These are phyloP conservation scores for Leptodactylus fuscus DNA, from an alignment of 2,113 vertebrate species.

Conservation along the genomic window DNA sequence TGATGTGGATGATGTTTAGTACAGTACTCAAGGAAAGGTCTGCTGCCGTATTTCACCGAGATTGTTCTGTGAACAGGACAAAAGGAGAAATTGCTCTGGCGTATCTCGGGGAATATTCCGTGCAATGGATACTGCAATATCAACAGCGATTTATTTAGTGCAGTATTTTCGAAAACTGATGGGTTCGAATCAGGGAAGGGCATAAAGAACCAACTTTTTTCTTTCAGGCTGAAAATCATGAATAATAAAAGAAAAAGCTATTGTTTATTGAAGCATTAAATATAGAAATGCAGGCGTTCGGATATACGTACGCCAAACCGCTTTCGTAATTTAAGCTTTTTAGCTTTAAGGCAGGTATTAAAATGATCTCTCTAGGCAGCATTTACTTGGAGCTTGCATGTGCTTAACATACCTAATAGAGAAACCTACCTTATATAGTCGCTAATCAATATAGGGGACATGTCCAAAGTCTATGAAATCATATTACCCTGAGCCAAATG, in stretches of 20 bases:
- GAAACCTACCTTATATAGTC: background rate
- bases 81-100: constrained; percentile 75
- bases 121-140: constrained; percentile 74
- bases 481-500: background rate
- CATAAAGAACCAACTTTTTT: constrained; percentile 28
- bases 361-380: constrained; percentile 19
- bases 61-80: constrained; percentile 75
- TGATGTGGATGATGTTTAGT: constrained; percentile 75
- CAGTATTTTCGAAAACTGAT: constrained; percentile 65
- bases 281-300: constrained; percentile 36
- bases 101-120: constrained; percentile 72
- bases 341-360: constrained; percentile 33
- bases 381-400: constrained; percentile 10
- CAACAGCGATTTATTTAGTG: constrained; percentile 75
- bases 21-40: constrained; percentile 75
- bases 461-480: background rate
- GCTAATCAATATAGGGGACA: background rate
- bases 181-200: constrained; percentile 32
- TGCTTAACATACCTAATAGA: background rate
- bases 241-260: constrained; percentile 55
- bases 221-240: constrained; percentile 51
- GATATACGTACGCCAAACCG: constrained; percentile 26
- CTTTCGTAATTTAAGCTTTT: constrained; percentile 19
- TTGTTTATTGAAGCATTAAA: constrained; percentile 54
- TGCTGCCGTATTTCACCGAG: constrained; percentile 77